phyloP scores from a whole-genome alignment of 2,113 vertebrate genomes.

The Sceloporus tristichus region DNA sequence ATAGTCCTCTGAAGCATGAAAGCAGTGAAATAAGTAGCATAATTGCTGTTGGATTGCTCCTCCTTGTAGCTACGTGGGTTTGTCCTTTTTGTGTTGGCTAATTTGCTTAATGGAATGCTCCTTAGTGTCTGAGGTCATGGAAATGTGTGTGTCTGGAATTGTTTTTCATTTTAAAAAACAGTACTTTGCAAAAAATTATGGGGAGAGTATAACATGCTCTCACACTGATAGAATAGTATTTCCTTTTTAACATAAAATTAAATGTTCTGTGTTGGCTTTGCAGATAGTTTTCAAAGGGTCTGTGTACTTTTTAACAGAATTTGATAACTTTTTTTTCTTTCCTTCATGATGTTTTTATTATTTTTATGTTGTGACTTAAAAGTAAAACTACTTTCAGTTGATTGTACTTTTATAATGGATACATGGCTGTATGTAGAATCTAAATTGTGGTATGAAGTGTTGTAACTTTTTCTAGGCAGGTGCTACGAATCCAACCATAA shows the following conservation, averaged over 20 bases:
- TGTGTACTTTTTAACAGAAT: neutral
- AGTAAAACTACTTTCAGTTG: slow-evolving; percentile 28
- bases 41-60: too few species aligned
- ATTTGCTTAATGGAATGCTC: neutral
- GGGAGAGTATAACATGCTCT: neutral
- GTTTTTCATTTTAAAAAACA: neutral
- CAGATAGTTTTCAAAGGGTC: neutral
- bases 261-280: neutral
- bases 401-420: slow-evolving; percentile 37
- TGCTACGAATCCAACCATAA: slow-evolving; percentile 80
- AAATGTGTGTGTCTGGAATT: neutral
- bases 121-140: neutral
- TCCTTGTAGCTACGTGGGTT: neutral
- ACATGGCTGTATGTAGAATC: neutral
- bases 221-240: neutral
- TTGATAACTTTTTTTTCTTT: neutral
- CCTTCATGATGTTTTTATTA: slow-evolving; percentile 15
- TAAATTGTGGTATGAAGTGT: neutral
- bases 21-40: too few species aligned
- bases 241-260: neutral
- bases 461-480: slow-evolving; percentile 78
- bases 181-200: neutral
- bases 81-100: neutral
- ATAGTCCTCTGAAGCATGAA: neutral
- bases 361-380: slow-evolving; percentile 27